Conservation (phyloP, 2,113 vertebrate genomes). For the human region GRCh38 chr12:24211001-24211500, state of each 20-base stretch:
- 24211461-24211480: conserved; percentile 1
- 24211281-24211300: neutral
- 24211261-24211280: neutral
- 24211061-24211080: neutral
- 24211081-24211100: neutral
- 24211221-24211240: neutral
- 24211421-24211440: neutral
- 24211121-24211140: neutral
- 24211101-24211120: neutral
- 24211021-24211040: neutral
- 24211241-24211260: neutral
- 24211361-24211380: neutral
- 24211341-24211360: neutral
- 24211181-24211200: neutral
- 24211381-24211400: neutral
- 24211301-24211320: neutral
- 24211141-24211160: neutral
- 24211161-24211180: neutral
- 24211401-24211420: neutral
- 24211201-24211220: neutral
- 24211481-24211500: neutral
- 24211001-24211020: rapidly evolving
- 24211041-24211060: neutral
- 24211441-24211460: neutral
- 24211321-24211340: neutral